Evolutionary conservation across 2,888 invertebrate species (phyloP), one percentile per base, ranked within the genome.

Genomic region (Pterostichus niger): DNA sequence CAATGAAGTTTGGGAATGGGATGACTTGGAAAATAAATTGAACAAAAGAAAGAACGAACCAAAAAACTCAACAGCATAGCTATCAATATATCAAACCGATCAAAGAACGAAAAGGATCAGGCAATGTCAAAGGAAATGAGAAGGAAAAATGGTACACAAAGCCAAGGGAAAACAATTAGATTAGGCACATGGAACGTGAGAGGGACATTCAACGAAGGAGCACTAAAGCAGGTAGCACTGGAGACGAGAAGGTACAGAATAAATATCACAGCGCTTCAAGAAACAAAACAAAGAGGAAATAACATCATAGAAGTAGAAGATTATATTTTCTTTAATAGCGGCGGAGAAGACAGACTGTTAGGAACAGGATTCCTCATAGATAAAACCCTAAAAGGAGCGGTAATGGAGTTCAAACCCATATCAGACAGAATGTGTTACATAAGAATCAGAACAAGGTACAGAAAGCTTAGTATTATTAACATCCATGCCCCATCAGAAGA

Each of bases 401-500:
- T 83, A 49, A 44, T 82, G 6, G 35, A 76, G 2, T 86, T 85
- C 73, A 82, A 82, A n/a, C n/a, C n/a, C n/a, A n/a, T n/a, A n/a
- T n/a, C n/a, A n/a, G n/a, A n/a, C n/a, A n/a, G n/a, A n/a, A 73
- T 85, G 35, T 85, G 85, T 64, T 78, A 13, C 46, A 17, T 85
- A 54, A 83, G 85, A 82, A 73, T 86, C n/a, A 85, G 84, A 84
- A 84, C 79, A 44, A 84, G 59, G 40, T 83, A 82, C 56, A 78
- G 78, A 64, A 85, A 85, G 24, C 64, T 85, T 76, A 73, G 79
- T 15, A 71, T 86, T 35, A 77, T 85, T 17, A 84, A 85, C 82
- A 81, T 81, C 9, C 84, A 86, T 71, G 85, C 86, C 13, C 86
- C 85, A 15, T 85, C 85, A 13, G 85, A 86, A 52, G 85, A 85